Base-by-base conservation (phyloP, 2,113 vertebrate species). In the Bufo gargarizans region DNA sequence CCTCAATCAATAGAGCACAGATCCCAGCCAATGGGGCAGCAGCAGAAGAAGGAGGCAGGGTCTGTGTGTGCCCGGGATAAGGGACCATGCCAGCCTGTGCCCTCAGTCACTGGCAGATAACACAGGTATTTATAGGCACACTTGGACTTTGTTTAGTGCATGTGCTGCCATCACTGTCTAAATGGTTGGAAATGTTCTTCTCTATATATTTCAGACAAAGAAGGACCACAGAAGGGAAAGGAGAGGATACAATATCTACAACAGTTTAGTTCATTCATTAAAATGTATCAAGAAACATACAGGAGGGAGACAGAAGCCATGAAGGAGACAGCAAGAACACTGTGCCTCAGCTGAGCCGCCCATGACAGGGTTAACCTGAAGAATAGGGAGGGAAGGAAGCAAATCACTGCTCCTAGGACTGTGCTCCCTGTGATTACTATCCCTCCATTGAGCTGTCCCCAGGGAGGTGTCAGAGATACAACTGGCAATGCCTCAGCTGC, bases 1-100 rank as follows among this genome's bases (percentile, higher is more conserved):
- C 74, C 87, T 84, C 74, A 84, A 65, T 89, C 81, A 69, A 47
- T 89, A 78, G 72, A 89, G 71, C 87, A n/a, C 43, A 14, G 81
- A 58, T 22, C 71, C 19, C 87, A 88, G 81, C 87, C 87, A 88
- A 88, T 88, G 53, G 79, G 74, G 78, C 69, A 59, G 79, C 69
- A 76, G 71, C 58, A 56, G 50, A 0, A 77, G 78, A 49, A 89
- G 82, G 72, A 71, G 81, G 82, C 71, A 55, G 87, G 86, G 10
- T 87, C 56, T 77, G 80, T 67, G 63, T 74, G 69, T 55, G 87
- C 69, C 87, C 55, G 55, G 19, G 65, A 72, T 47, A 49, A 61
- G 86, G 74, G 50, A 86, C 85, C 85, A 74, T 53, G 49, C 74
- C 47, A 74, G 67, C 33, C 33, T 74, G 78, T 58, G 77, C 76